A percentile compares a stretch with the other conserved stretches of the same genome.
Evolutionary conservation across 2,113 vertebrate species (phyloP).

Genomic region (Callaeas wilsoni): DNA sequence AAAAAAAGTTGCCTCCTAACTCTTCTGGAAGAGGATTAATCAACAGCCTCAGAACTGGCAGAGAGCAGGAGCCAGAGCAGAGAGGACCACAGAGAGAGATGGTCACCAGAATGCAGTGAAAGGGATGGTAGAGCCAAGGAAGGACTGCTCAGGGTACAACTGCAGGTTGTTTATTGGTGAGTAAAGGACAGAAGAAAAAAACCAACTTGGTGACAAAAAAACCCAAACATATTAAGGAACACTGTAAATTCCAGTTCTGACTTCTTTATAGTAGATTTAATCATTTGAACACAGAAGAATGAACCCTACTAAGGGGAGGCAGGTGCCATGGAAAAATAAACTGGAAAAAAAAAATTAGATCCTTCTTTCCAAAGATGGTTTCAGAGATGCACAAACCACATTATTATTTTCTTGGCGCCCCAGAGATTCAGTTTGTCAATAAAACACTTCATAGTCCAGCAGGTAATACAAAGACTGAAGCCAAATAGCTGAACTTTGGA

Average conservation of each 20-base stretch:
- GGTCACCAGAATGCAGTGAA: neutral
- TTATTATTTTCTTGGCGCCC: neutral
- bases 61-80: neutral
- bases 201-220: neutral
- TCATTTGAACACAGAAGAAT: neutral
- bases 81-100: neutral
- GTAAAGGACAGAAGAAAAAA: neutral
- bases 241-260: neutral
- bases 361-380: neutral
- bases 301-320: neutral
- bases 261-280: neutral
- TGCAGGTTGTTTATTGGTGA: neutral
- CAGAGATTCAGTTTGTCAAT: neutral
- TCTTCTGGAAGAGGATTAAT: neutral
- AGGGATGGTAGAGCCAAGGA: neutral
- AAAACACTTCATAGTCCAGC: neutral
- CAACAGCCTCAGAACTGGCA: neutral
- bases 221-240: neutral
- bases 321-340: neutral
- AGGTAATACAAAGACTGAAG: neutral
- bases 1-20: neutral
- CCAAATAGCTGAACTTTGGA: neutral
- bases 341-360: neutral
- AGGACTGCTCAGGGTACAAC: rapidly evolving
- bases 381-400: neutral